These are phyloP conservation scores for Micrasema minimum DNA, from an alignment of 1,140 invertebrate species.

Conservation along the genomic window DNA sequence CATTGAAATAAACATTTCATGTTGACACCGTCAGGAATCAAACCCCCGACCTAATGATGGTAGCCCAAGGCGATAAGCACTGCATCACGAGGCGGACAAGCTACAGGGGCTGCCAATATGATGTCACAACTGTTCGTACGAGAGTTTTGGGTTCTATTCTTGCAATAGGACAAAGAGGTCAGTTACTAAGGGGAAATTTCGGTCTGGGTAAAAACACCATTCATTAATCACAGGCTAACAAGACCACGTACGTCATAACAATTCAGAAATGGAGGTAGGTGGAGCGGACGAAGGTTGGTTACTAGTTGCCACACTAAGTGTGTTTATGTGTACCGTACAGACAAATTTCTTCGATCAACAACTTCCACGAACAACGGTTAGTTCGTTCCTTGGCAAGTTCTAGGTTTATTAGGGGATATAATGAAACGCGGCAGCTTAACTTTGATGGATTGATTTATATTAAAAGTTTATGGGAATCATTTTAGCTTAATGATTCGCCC, in stretches of 20 bases:
- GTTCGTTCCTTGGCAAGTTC: slow-evolving; percentile 11
- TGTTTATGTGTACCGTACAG: slow-evolving; percentile 27
- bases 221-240: slow-evolving; percentile 38
- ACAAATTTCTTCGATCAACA: slow-evolving; percentile 26
- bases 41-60: too few species aligned
- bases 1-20: too few species aligned
- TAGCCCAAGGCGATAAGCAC: too few species aligned
- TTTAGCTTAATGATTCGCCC: slow-evolving; percentile 19
- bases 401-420: slow-evolving; percentile 11
- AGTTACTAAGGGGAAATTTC: slow-evolving; percentile 30
- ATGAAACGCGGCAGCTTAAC: not conserved
- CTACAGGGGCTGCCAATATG: too few species aligned
- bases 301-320: slow-evolving; percentile 32
- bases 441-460: slow-evolving; percentile 26
- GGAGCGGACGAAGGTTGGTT: too few species aligned
- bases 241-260: slow-evolving; percentile 40
- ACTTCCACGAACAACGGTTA: slow-evolving; percentile 26
- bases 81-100: too few species aligned
- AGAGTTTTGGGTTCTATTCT: too few species aligned
- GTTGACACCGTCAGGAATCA: too few species aligned
- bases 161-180: slow-evolving; percentile 13
- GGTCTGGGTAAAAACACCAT: slow-evolving; percentile 36
- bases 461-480: slow-evolving; percentile 28
- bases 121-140: too few species aligned
- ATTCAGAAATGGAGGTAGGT: slow-evolving; percentile 16